A percentile compares a stretch with the other conserved stretches of the same genome.
Evolutionary conservation across 2,888 invertebrate genomes (phyloP).

Genomic region (Boloria selene): DNA sequence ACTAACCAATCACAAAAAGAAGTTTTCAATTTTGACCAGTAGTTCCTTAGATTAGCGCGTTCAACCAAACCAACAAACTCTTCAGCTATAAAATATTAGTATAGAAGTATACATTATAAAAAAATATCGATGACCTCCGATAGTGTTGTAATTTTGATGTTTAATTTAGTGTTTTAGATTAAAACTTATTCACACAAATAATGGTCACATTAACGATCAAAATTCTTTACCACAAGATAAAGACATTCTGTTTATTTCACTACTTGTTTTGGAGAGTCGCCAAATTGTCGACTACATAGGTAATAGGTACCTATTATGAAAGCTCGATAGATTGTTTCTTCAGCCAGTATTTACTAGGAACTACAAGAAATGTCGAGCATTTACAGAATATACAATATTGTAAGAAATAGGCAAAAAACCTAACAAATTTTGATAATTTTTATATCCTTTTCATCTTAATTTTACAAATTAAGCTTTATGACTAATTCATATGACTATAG

Average conservation of each 20-base stretch:
- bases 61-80: too few species aligned
- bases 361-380: too few species aligned
- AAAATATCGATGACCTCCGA: neutral
- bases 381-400: too few species aligned
- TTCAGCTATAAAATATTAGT: too few species aligned
- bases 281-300: slow-evolving; percentile 5
- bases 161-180: neutral
- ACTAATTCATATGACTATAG: too few species aligned
- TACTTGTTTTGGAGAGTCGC: slow-evolving; percentile 4
- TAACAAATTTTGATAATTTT: too few species aligned
- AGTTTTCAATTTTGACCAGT: too few species aligned
- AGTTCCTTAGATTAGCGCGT: too few species aligned
- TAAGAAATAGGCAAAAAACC: too few species aligned
- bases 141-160: neutral
- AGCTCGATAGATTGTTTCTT: neutral
- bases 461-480: too few species aligned
- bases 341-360: neutral
- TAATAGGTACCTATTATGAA: neutral
- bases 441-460: too few species aligned
- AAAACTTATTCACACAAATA: slow-evolving; percentile 1
- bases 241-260: neutral
- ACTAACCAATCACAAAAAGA: too few species aligned
- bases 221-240: neutral
- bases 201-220: neutral
- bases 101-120: neutral